A percentile compares a stretch with the other conserved stretches of the same genome.
Evolutionary conservation across 2,888 invertebrate species (phyloP).

Genomic region (Ennomos erosarius): DNA sequence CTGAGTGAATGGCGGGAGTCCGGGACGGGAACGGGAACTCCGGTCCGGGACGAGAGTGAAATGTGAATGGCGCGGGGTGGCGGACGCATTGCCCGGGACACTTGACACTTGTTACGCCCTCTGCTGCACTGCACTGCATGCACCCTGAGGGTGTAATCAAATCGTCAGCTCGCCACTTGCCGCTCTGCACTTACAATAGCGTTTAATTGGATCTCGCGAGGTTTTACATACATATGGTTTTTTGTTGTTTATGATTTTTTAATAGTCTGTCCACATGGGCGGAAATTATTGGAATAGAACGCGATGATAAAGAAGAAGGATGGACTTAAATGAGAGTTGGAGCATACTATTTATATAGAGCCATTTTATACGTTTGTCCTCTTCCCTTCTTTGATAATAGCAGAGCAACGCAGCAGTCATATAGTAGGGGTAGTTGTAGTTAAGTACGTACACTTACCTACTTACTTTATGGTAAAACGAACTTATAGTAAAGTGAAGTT

Average conservation of each 20-base stretch:
- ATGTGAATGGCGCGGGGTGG: constrained; percentile 48
- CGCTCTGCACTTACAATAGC: constrained; percentile 58
- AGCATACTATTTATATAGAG: too few relatives aligned
- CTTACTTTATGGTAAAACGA: too few relatives aligned
- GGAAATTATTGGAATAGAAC: constrained; percentile 4
- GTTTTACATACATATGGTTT: constrained; percentile 38
- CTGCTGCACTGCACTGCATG: constrained; percentile 60
- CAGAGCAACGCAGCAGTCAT: too few relatives aligned
- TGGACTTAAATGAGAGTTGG: not conserved
- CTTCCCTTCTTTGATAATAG: too few relatives aligned
- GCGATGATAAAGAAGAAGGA: not conserved
- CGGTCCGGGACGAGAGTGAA: too few relatives aligned
- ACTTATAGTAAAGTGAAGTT: too few relatives aligned
- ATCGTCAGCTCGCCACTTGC: constrained; percentile 63
- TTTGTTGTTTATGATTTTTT: constrained; percentile 31
- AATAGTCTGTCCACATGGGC: constrained; percentile 27
- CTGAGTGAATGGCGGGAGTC: constrained; percentile 28
- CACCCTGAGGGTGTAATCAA: constrained; percentile 72
- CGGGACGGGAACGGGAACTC: too few relatives aligned
- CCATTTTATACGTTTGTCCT: too few relatives aligned
- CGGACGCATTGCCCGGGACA: constrained; percentile 57
- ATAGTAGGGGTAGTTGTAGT: too few relatives aligned
- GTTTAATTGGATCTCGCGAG: constrained; percentile 58
- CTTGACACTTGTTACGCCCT: constrained; percentile 75
- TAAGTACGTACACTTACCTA: too few relatives aligned